A percentile compares a stretch with the other conserved stretches of the same genome.
Evolutionary conservation across 1,140 invertebrate genomes (phyloP).

Genomic region (Brachionus manjavacas): DNA sequence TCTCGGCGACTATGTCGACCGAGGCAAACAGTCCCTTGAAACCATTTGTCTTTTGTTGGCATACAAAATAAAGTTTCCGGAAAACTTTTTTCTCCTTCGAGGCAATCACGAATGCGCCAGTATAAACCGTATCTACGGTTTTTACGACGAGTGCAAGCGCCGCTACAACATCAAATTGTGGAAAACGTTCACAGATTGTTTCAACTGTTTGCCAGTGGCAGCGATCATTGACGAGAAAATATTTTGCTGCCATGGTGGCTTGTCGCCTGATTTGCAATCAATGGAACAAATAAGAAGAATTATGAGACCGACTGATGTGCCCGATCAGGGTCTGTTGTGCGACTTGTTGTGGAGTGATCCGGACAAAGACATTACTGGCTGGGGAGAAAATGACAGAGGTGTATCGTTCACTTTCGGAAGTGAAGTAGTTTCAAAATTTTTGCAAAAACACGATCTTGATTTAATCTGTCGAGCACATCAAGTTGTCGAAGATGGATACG

Average conservation of each 20-base stretch:
- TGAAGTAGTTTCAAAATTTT: slow-evolving; percentile 63
- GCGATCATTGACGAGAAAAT: slow-evolving; percentile 90
- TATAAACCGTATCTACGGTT: slow-evolving; percentile 65
- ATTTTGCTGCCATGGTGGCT: slow-evolving; percentile 88
- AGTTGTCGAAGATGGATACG: slow-evolving; percentile 89
- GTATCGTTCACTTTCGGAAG: slow-evolving; percentile 63
- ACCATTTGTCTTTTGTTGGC: slow-evolving; percentile 72
- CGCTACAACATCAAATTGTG: slow-evolving; percentile 62
- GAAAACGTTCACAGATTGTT: slow-evolving; percentile 62
- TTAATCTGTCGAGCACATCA: slow-evolving; percentile 62
- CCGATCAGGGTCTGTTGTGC: slow-evolving; percentile 63
- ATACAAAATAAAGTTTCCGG: slow-evolving; percentile 91
- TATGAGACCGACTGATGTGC: slow-evolving; percentile 62
- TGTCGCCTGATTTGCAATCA: slow-evolving; percentile 61
- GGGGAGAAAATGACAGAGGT: slow-evolving; percentile 63
- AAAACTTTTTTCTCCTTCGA: slow-evolving; percentile 80
- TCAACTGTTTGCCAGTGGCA: slow-evolving; percentile 66
- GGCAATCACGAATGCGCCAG: slow-evolving; percentile 68
- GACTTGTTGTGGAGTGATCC: slow-evolving; percentile 64
- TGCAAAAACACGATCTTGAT: slow-evolving; percentile 62
- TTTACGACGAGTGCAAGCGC: slow-evolving; percentile 65
- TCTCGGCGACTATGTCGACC: slow-evolving; percentile 70
- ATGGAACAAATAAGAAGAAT: slow-evolving; percentile 63
- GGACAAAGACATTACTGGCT: slow-evolving; percentile 62
- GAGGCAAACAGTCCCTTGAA: slow-evolving; percentile 64